Base-by-base conservation (phyloP, 2,888 invertebrate species). In the Drosophila pseudotalamancana region DNA sequence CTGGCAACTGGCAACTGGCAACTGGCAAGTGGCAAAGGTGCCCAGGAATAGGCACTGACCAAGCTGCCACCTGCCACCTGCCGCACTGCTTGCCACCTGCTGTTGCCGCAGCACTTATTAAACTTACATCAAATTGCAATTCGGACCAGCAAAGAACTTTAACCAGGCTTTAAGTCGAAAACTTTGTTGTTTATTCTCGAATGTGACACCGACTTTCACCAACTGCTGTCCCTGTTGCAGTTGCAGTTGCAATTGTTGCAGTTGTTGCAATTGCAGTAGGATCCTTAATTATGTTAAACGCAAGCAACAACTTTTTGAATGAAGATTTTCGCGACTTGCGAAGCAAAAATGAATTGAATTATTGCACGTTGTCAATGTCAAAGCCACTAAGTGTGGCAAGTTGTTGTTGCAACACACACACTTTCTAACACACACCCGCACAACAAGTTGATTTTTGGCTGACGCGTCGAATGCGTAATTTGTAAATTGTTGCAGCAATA, bases 221-320 rank as follows among this genome's bases (percentile, higher is more conserved):
- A 16, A 6, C 18, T 12, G 14, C 43, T 25, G 37, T 23, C 29
- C 40, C 29, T 12, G 21, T 16, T 14, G 46, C 39, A 19, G 49
- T 29, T 42, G 27, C 16, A 12, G 43, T 14, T 32, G 27, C 27
- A 16, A 35, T n/a, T 34, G 45, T 29, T 32, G 43, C 35, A 23
- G 53, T 9, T n/a, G n/a, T n/a, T n/a, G n/a, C 21, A 12, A 18
- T 25, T 50, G 66, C 42, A 18, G 31, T 32, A 8, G 32, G 14
- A 37, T 53, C 49, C 72, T 79, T 86, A 83, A 82, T 83, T 82
- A 83, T 79, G 80, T 80, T 75, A 72, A 83, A 73, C 77, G 80
- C 76, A 55, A 62, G 55, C 67, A 62, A 51, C 72, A 71, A 73
- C 64, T 62, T 75, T 64, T 50, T 63, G 73, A 70, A 76, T 66